Evolutionary conservation across 2,797 vertebrate species (phyloP).

Genomic region (Macroramphosus scolopax): DNA sequence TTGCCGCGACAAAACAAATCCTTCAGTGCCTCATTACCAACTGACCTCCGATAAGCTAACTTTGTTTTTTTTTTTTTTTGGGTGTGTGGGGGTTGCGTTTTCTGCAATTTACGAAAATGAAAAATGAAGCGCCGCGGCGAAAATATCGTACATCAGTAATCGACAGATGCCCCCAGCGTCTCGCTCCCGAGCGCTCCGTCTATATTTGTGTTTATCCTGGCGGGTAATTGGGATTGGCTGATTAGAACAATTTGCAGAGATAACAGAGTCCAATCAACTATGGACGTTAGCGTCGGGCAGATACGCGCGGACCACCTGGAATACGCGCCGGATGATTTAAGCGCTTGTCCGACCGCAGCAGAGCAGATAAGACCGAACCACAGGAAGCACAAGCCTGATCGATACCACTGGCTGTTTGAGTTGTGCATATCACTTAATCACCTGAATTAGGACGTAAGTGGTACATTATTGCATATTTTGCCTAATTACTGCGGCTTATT

Average conservation of each 20-base stretch:
- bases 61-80: too few relatives aligned
- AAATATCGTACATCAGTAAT: constrained; percentile 16
- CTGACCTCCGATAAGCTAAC: constrained; percentile 39
- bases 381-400: constrained; percentile 26
- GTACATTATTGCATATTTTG: too few relatives aligned
- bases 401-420: constrained; percentile 22
- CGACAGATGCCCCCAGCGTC: background rate
- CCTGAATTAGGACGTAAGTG: too few relatives aligned
- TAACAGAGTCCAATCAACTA: constrained; percentile 68
- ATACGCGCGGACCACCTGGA: constrained; percentile 61
- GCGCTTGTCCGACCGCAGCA: constrained; percentile 5
- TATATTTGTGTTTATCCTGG: constrained; percentile 22
- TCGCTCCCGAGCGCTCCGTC: background rate
- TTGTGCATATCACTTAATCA: background rate
- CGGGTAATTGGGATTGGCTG: constrained; percentile 66
- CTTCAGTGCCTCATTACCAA: constrained; percentile 32
- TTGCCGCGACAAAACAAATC: constrained; percentile 24
- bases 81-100: constrained; percentile 28
- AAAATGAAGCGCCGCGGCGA: constrained; percentile 17
- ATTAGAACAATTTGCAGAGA: constrained; percentile 71
- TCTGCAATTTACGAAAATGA: constrained; percentile 20
- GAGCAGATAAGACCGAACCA: constrained; percentile 28
- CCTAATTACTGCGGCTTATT: too few relatives aligned
- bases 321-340: constrained; percentile 30
- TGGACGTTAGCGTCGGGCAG: constrained; percentile 39